phyloP scores from a whole-genome alignment of 2,797 vertebrate genomes.

The Brachyrhaphis roseni region DNA sequence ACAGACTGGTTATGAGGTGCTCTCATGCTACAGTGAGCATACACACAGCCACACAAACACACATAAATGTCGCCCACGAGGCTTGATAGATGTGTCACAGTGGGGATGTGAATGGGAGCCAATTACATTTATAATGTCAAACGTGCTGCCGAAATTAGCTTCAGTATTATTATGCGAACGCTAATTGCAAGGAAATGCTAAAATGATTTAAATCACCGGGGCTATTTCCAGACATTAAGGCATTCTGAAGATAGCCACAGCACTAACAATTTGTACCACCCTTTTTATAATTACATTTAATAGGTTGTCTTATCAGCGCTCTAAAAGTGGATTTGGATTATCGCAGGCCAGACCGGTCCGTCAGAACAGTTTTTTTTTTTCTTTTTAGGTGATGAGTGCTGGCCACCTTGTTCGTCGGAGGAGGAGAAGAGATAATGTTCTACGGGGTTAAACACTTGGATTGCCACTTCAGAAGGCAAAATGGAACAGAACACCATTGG shows the following conservation, averaged over 20 bases:
- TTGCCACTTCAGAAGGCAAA: slow-evolving; percentile 79
- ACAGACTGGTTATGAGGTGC: slow-evolving; percentile 83
- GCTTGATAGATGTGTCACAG: slow-evolving; percentile 94
- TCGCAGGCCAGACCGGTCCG: slow-evolving; percentile 69
- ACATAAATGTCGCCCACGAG: slow-evolving; percentile 82
- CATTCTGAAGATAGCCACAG: slow-evolving; percentile 79
- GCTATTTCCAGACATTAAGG: slow-evolving; percentile 82
- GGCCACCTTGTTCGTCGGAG: slow-evolving; percentile 62
- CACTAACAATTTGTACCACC: slow-evolving; percentile 77
- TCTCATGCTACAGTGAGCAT: slow-evolving; percentile 33
- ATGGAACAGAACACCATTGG: slow-evolving; percentile 66
- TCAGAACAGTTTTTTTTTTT: slow-evolving; percentile 67
- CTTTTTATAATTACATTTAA: slow-evolving; percentile 84
- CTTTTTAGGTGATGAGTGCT: slow-evolving; percentile 58
- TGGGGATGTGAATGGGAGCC: slow-evolving; percentile 91
- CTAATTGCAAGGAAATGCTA: slow-evolving; percentile 84
- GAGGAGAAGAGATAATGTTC: slow-evolving; percentile 75
- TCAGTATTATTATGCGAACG: slow-evolving; percentile 79
- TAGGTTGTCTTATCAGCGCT: slow-evolving; percentile 81
- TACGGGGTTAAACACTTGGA: slow-evolving; percentile 80
- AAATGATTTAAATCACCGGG: slow-evolving; percentile 81
- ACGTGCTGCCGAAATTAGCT: slow-evolving; percentile 91
- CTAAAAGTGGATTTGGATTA: slow-evolving; percentile 82
- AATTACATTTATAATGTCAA: slow-evolving; percentile 99
- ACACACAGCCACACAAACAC: slow-evolving; percentile 40